Evolutionary conservation across 2,797 vertebrate genomes (phyloP), one percentile per base, ranked within the genome.

Genomic region (Falco columbarius): DNA sequence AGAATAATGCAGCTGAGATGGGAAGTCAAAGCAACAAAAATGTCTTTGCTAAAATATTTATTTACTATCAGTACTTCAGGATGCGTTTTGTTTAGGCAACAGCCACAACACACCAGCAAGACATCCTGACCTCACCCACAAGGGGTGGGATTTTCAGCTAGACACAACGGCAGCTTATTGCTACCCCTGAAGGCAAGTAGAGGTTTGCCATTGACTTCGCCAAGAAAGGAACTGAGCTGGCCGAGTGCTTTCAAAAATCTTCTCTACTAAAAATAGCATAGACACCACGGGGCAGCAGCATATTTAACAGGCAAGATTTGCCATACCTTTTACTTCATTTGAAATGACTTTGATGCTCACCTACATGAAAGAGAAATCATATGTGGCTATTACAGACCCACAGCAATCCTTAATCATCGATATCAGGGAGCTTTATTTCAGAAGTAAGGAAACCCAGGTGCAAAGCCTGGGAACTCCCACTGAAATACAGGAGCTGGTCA

Each of bases 281-380:
- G 42, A 61, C 47, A 86, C 72, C 82, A 47, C 0, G 1, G 68
- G 58, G n/a, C 12, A 0, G 56, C 3, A 0, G 29, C 51, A 49
- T 26, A 14, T 38, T 74, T 75, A 61, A 38, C 55, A 81, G 81
- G 73, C 17, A 46, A 87, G 62, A 30, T 32, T 32, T 59, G 30
- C 47, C 66, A 2, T 6, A 9, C 26, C 18, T 77, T 87, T 56
- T 7, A 26, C n/a, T 68, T 38, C 0, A 2, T 72, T 71, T 72
- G 46, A 77, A 90, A 67, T 19, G 0, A 26, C 22, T 92, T 59
- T 32, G 67, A 54, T 20, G 47, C 19, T 94, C 76, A 89, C 21
- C 65, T 75, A 22, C 20, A 4, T 1, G 27, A 51, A 62, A 72
- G 74, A 61, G 52, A 61, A 27, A 44, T 38, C 11, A 3, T 10